A percentile compares a stretch with the other conserved stretches of the same genome.
Evolutionary conservation across 2,113 vertebrate genomes (phyloP).

Genomic region (Platysteira castanea): DNA sequence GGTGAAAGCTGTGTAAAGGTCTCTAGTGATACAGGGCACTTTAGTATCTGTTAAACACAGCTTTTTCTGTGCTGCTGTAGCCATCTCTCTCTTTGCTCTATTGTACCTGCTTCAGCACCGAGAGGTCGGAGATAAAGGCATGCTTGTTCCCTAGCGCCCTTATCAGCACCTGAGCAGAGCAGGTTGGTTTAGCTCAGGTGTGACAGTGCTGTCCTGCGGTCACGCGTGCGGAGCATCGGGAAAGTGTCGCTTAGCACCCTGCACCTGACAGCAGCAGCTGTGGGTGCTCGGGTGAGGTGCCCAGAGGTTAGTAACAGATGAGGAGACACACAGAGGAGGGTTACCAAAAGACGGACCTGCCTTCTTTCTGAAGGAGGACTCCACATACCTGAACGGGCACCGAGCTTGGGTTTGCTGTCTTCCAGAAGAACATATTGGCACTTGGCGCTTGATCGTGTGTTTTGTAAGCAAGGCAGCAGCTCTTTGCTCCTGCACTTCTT

Average conservation of each 20-base stretch:
- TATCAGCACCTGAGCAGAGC: background rate
- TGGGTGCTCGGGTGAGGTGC: background rate
- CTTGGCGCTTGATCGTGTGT: background rate
- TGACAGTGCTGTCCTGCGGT: background rate
- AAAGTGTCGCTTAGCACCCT: accelerated
- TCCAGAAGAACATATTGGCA: background rate
- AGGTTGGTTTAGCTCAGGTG: background rate
- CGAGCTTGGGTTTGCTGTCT: background rate
- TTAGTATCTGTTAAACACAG: background rate
- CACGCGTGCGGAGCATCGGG: background rate
- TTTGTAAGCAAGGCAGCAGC: background rate
- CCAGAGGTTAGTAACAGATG: too few relatives aligned
- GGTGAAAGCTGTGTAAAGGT: background rate
- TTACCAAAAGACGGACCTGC: background rate
- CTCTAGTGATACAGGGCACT: background rate
- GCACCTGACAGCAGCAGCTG: accelerated
- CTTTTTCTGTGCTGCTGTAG: background rate
- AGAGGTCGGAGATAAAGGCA: background rate
- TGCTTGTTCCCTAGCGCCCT: accelerated
- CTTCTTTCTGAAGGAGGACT: background rate
- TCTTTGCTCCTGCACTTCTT: background rate
- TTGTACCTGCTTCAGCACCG: accelerated
- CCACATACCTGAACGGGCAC: accelerated
- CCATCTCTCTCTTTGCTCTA: accelerated
- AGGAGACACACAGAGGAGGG: accelerated